A percentile compares a stretch with the other conserved stretches of the same genome.
phyloP scores from a whole-genome alignment of 2,888 invertebrate genomes.

The Xanthostigma xanthostigma region DNA sequence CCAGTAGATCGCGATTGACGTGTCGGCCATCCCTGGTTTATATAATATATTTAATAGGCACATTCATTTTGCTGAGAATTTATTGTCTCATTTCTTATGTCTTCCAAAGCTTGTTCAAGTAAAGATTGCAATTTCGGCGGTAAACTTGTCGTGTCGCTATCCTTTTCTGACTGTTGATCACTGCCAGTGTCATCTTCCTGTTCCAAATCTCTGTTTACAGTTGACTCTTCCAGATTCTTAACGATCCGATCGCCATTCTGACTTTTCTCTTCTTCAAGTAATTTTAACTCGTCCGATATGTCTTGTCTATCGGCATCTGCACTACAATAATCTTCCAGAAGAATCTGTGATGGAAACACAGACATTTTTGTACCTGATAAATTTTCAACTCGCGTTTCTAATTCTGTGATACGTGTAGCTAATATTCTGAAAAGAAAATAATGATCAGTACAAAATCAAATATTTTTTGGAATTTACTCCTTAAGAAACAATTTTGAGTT shows the following conservation, averaged over 20 bases:
- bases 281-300: conserved; percentile 25
- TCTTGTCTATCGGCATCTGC: conserved; percentile 34
- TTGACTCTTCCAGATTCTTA: conserved; percentile 13
- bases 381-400: conserved; percentile 59
- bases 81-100: conserved; percentile 15
- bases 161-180: conserved; percentile 17
- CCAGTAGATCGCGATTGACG: too few species aligned
- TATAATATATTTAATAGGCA: too few species aligned
- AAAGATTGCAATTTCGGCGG: conserved; percentile 44
- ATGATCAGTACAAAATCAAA: background rate
- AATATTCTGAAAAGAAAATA: conserved; percentile 46
- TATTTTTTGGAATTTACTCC: too few species aligned
- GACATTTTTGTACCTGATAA: conserved; percentile 37
- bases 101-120: conserved; percentile 38
- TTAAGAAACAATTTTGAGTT: too few species aligned
- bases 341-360: conserved; percentile 46
- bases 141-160: conserved; percentile 18
- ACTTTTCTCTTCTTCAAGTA: conserved; percentile 14
- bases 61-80: too few species aligned
- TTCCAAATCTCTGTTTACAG: conserved; percentile 19
- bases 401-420: conserved; percentile 64
- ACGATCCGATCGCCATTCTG: conserved; percentile 7
- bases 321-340: conserved; percentile 45
- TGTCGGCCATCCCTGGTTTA: too few species aligned
- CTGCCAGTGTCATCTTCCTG: conserved; percentile 30